Conservation (phyloP, 2,113 vertebrate species). For the Zosterops borbonicus region DNA sequence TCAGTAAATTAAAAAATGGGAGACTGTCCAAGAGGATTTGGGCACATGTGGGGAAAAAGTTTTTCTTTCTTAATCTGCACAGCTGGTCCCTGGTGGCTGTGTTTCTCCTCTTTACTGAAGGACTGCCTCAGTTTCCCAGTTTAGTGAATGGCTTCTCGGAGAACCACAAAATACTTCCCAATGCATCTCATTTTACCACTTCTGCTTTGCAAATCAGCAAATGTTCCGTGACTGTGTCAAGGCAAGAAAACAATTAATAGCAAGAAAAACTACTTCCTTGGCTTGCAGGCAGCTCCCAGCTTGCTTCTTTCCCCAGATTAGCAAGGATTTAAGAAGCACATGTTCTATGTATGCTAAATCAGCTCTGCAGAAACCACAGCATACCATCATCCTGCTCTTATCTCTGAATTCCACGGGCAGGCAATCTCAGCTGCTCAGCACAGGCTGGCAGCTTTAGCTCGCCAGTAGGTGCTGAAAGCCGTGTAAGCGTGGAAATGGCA, state of each 20-base stretch:
- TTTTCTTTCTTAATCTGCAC: background rate
- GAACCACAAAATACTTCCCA: background rate
- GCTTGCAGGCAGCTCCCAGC: background rate
- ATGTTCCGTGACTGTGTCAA: background rate
- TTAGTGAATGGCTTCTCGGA: background rate
- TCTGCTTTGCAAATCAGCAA: background rate
- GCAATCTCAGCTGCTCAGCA: background rate
- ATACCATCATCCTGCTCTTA: background rate
- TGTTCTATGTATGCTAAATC: background rate
- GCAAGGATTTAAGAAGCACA: background rate
- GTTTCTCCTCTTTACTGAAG: background rate
- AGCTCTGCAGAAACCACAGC: background rate
- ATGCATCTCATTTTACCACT: background rate
- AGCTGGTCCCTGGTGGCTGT: background rate
- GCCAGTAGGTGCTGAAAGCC: background rate
- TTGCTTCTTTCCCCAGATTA: conserved; percentile 1
- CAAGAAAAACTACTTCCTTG: background rate
- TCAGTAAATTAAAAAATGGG: background rate
- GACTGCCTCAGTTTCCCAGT: background rate
- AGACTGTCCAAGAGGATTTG: background rate
- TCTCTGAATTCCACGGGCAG: background rate
- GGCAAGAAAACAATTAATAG: background rate
- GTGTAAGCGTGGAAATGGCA: background rate
- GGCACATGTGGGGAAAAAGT: background rate
- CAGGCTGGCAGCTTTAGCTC: background rate